Base-by-base conservation (phyloP, 1,140 invertebrate species). In the Heliconius nattereri region DNA sequence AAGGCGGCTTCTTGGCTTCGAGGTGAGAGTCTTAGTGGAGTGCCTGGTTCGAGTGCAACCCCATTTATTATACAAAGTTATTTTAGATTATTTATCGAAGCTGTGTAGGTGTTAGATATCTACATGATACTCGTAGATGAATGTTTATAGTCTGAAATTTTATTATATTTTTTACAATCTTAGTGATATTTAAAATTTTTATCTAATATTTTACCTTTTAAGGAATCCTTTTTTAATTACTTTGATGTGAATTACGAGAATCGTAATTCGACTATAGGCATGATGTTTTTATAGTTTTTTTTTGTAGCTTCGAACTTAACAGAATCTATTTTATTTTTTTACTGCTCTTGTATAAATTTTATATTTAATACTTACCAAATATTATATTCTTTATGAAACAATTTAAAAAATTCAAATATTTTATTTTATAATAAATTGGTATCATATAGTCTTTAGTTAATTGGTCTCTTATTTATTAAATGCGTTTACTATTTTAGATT, bases 11-110 rank as follows among this genome's bases (percentile, higher is more conserved):
- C 57, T 76, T 76, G 57, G 37, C 60, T 26, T 26, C 57, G 60
- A 76, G 75, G 75, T 76, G 66, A 76, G 75, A 76, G 75, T 37
- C 60, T 76, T 76, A 60, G 54, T 76, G 54, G 75, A 76, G 75
- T 76, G 75, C 29, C 60, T 76, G 19, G 75, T 76, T 76, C 75
- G 60, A 76, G 60, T 60, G 75, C 49, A 66, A 66, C 60, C 60
- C 60, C 60, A 29, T 66, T 66, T 66, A 26, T 13, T 66, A 66
- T 66, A 66, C 7, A 66, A 66, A 26, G 26, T 66, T 66, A 66
- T 66, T 66, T 66, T 66, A 29, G 29, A 11, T 66, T 66, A 66
- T 16, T 66, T 66, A 66, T 66, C 60, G 26, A 29, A 16, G 13
- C 23, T 26, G 9, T 16, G 60, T 66, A 66, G 60, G 60, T 66